These are phyloP conservation scores for Conops quadrifasciatus DNA, from an alignment of 2,888 invertebrate species.

Conservation along the genomic window DNA sequence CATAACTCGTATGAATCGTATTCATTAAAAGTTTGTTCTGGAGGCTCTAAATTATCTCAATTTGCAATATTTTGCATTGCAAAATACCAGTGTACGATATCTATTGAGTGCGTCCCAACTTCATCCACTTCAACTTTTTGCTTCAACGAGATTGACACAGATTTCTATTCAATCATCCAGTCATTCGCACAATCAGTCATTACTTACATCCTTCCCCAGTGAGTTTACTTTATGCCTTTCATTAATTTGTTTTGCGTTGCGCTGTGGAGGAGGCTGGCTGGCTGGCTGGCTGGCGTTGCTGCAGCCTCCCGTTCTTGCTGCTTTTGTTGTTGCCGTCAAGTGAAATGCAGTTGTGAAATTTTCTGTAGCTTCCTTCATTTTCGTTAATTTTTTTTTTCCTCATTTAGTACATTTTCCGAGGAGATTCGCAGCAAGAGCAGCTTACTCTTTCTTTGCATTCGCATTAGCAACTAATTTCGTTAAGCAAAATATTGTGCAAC, in stretches of 20 bases:
- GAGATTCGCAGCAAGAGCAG: neutral
- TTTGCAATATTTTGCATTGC: neutral
- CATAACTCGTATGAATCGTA: no score
- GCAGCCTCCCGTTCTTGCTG: neutral
- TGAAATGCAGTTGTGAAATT: no score
- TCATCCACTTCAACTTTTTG: neutral
- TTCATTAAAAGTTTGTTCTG: neutral
- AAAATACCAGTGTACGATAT: neutral
- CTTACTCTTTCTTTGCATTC: conserved; percentile 12
- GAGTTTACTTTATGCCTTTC: neutral
- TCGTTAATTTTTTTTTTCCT: neutral
- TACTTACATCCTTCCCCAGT: neutral
- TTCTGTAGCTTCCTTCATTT: neutral
- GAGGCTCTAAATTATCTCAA: neutral
- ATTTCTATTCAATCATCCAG: conserved; percentile 4
- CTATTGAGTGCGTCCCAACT: neutral
- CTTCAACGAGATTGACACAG: conserved; percentile 1
- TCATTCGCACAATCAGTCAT: neutral
- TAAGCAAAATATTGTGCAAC: conserved; percentile 21
- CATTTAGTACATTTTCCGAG: conserved; percentile 5
- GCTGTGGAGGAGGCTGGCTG: neutral
- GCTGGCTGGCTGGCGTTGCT: neutral
- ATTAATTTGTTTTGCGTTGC: conserved; percentile 9
- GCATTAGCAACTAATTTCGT: conserved; percentile 34
- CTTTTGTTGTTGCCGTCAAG: neutral